Evolutionary conservation across 2,797 vertebrate genomes (phyloP).

Genomic region (Chaunax sp.): DNA sequence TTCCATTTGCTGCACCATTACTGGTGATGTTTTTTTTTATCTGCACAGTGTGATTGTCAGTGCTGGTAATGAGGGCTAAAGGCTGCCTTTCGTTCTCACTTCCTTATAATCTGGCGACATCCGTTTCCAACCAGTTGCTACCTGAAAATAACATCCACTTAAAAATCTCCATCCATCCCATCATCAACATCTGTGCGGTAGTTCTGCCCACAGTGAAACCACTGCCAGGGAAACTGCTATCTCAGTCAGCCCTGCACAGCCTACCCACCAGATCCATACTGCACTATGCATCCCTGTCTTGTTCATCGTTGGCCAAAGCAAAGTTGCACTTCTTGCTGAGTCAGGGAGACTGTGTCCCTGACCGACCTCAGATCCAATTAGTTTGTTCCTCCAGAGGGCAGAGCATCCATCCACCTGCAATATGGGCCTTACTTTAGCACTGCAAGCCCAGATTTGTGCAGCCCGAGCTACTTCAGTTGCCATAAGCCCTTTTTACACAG

Average conservation of each 20-base stretch:
- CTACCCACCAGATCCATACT: constrained; percentile 8
- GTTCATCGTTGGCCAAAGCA: constrained; percentile 46
- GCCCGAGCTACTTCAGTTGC: background rate
- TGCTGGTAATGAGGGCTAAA: no score
- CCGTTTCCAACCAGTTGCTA: no score
- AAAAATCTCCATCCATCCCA: background rate
- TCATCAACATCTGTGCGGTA: background rate
- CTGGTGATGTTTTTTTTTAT: no score
- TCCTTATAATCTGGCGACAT: no score
- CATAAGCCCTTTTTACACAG: background rate
- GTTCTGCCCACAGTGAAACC: constrained; percentile 9
- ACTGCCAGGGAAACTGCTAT: no score
- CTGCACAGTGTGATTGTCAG: no score
- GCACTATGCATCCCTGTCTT: constrained; percentile 37
- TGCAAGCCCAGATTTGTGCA: constrained; percentile 1
- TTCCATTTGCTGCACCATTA: no score
- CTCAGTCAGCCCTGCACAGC: constrained; percentile 7
- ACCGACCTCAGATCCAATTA: constrained; percentile 57
- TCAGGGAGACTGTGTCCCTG: constrained; percentile 55
- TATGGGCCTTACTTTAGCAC: no score
- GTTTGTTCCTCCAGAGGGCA: constrained; percentile 42
- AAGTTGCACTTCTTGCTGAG: constrained; percentile 56
- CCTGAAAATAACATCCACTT: constrained; percentile 5
- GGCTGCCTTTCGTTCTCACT: no score
- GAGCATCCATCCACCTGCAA: constrained; percentile 23